Evolutionary conservation across 2,888 invertebrate species (phyloP).

Genomic region (Idaea dimidiata): DNA sequence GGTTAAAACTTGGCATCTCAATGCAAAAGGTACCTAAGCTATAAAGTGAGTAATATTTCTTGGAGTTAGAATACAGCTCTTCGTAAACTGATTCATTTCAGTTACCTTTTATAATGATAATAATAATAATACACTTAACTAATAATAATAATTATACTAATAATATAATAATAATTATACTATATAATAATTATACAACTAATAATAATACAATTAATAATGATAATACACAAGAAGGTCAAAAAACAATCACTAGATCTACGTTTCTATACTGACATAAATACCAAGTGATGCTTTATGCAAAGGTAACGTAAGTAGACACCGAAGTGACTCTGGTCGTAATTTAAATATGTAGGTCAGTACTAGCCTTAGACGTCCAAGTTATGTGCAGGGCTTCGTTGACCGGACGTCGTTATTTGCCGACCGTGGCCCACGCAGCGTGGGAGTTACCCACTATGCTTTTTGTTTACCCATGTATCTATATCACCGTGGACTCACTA

Average conservation of each 20-base stretch:
- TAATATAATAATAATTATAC: too few relatives aligned
- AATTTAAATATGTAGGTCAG: conserved; percentile 38
- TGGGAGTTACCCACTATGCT: conserved; percentile 41
- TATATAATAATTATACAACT: too few relatives aligned
- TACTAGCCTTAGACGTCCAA: conserved; percentile 42
- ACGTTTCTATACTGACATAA: background rate
- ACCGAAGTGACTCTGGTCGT: background rate
- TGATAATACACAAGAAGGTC: background rate
- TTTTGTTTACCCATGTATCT: background rate
- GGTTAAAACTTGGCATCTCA: background rate
- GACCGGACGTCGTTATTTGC: conserved; percentile 74
- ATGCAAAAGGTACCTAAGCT: background rate
- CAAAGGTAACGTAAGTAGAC: background rate
- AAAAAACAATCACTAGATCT: background rate
- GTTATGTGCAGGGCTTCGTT: conserved; percentile 49
- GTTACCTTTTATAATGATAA: too few relatives aligned
- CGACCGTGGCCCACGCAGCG: conserved; percentile 62
- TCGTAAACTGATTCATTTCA: background rate
- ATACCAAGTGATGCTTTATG: background rate
- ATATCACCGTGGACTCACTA: background rate
- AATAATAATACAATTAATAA: too few relatives aligned
- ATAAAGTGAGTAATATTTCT: too few relatives aligned
- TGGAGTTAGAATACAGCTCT: background rate
- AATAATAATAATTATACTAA: too few relatives aligned
- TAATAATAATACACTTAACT: too few relatives aligned